Evolutionary conservation across 2,797 vertebrate species (phyloP).

Genomic region (Rhinoraja longicauda): DNA sequence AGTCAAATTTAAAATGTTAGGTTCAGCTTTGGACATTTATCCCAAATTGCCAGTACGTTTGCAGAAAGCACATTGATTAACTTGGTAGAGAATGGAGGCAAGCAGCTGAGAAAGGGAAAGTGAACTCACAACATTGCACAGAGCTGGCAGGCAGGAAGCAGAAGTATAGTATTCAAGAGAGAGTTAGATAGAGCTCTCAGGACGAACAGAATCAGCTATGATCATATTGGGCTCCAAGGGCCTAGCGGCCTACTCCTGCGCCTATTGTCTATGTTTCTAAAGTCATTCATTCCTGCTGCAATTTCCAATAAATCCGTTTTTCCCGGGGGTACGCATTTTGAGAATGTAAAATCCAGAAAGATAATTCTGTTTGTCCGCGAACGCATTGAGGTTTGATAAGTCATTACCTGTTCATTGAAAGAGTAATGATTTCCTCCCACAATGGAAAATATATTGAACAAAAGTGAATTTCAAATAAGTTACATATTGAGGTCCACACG

Average conservation of each 20-base stretch:
- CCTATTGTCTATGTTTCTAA: no score
- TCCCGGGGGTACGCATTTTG: not conserved
- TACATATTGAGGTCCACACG: no score
- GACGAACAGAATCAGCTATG: no score
- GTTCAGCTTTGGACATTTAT: not conserved
- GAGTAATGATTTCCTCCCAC: not conserved
- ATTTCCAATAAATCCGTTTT: not conserved
- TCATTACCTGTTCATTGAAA: not conserved
- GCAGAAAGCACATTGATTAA: not conserved
- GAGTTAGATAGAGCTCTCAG: no score
- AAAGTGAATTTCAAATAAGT: not conserved
- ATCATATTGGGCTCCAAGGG: no score
- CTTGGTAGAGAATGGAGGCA: not conserved
- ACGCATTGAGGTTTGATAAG: no score
- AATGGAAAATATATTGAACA: not conserved
- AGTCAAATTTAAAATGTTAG: not conserved
- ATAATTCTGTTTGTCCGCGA: not conserved
- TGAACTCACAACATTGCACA: not conserved
- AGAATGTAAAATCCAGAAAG: not conserved
- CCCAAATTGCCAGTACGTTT: not conserved
- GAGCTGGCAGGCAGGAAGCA: not conserved
- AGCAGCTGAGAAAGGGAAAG: not conserved
- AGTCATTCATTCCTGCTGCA: not conserved
- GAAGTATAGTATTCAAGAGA: no score
- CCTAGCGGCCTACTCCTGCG: no score